These are phyloP conservation scores for Pempheris klunzingeri DNA, from an alignment of 2,797 vertebrate genomes.

Conservation along the genomic window DNA sequence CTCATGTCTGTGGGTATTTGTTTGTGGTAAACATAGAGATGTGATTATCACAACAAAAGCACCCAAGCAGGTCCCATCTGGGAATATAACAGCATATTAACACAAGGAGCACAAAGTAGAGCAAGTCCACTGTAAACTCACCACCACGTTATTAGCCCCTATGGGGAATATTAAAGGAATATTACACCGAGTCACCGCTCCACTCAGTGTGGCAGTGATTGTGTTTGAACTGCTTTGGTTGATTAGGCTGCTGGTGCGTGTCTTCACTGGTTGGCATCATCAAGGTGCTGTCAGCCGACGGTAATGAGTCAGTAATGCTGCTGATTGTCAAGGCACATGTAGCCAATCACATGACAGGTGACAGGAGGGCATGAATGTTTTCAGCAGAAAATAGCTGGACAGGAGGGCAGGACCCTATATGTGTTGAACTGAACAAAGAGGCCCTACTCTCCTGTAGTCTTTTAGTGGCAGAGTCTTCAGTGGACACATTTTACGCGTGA, in stretches of 20 bases:
- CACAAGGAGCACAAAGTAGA: conserved; percentile 26
- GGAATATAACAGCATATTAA: background rate
- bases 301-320: conserved; percentile 48
- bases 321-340: conserved; percentile 33
- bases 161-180: conserved; percentile 14
- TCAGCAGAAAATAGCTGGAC: too few relatives aligned
- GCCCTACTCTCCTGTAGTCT: too few relatives aligned
- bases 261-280: conserved; percentile 46
- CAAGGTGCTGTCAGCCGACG: conserved; percentile 59
- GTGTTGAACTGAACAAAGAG: too few relatives aligned
- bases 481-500: too few relatives aligned
- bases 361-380: too few relatives aligned
- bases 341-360: too few relatives aligned
- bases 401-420: too few relatives aligned
- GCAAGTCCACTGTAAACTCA: conserved; percentile 14
- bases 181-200: conserved; percentile 5
- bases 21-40: background rate
- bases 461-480: too few relatives aligned
- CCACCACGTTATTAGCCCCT: background rate
- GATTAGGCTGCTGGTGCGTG: conserved; percentile 32
- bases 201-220: conserved; percentile 24
- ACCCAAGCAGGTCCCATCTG: background rate
- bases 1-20: background rate
- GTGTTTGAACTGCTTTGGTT: conserved; percentile 35
- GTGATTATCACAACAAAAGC: background rate